phyloP scores from a whole-genome alignment of 1,140 invertebrate species.

The Hylyphantes graminicola region DNA sequence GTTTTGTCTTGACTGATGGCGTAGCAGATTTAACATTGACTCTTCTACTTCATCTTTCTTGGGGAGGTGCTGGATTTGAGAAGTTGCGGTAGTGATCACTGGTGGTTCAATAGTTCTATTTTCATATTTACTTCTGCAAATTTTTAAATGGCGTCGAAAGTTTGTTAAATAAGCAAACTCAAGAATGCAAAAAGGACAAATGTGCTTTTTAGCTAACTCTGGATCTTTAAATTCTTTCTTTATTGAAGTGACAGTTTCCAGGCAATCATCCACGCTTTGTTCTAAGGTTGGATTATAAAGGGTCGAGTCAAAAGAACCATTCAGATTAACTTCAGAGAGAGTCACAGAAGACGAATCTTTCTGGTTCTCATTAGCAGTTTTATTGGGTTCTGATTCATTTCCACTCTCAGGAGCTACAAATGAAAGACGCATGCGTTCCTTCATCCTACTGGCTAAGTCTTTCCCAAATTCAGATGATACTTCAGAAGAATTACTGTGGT shows the following conservation, averaged over 20 bases:
- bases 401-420: not conserved
- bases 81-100: not conserved
- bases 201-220: not conserved
- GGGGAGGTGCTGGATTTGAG: slow-evolving; percentile 29
- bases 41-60: slow-evolving; percentile 54
- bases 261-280: not conserved
- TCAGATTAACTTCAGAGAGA: too few relatives aligned
- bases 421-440: not conserved
- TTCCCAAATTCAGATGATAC: not conserved
- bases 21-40: slow-evolving; percentile 40
- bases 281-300: not conserved
- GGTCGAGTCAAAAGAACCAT: too few relatives aligned
- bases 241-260: not conserved
- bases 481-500: not conserved
- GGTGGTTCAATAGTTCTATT: not conserved
- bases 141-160: slow-evolving; percentile 27
- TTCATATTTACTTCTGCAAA: not conserved
- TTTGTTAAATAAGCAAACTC: slow-evolving; percentile 41
- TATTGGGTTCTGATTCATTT: too few relatives aligned
- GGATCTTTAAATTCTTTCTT: slow-evolving; percentile 2
- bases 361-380: too few relatives aligned
- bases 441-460: slow-evolving; percentile 3
- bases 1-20: slow-evolving; percentile 38
- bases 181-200: slow-evolving; percentile 24
- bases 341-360: too few relatives aligned